Base-by-base conservation (phyloP, 1,140 invertebrate genomes). In the Nebria ingens region DNA sequence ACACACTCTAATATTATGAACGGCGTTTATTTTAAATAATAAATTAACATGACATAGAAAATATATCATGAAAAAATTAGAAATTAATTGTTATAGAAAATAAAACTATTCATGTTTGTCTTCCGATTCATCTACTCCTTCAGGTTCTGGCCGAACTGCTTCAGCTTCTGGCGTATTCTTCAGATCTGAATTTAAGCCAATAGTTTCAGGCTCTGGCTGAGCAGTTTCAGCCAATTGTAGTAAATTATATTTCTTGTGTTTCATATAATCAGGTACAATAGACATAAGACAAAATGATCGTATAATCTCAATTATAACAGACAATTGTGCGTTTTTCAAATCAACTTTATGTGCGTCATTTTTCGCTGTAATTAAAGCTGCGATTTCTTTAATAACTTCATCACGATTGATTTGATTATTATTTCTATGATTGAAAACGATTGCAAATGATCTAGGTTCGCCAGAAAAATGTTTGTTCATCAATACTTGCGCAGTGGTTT, bases 371-470 rank as follows among this genome's bases (percentile, higher is more conserved):
- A 91, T 80, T 56, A 87, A 65, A 2, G 80, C 77, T 1, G 86
- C 88, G 11, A 91, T 64, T 59, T 79, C 73, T 59, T 82, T 77
- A 25, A 91, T 89, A 1, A 91, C 69, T 42, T 83, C 74, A 40
- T 83, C 81, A 56, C 85, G 75, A 21, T 80, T 74, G 12, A 92
- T 73, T 59, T 76, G 82, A 62, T 80, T 85, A 63, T 91, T 94
- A 62, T 86, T 87, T 50, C 91, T 79, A 59, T 83, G 82, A 67
- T 91, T 94, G 61, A 86, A 86, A 17, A 87, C 74, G 55, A 94
- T 83, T 29, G 80, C 79, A 75, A 85, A 94, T 20, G 84, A 86
- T 57, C 80, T 83, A 17, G 81, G 73, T 53, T 84, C 79, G 54
- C 82, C 76, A 4, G 80, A 73, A 68, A 93, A 91, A 68, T 86